phyloP scores from a whole-genome alignment of 2,113 vertebrate genomes.

The Eurystomus gularis region DNA sequence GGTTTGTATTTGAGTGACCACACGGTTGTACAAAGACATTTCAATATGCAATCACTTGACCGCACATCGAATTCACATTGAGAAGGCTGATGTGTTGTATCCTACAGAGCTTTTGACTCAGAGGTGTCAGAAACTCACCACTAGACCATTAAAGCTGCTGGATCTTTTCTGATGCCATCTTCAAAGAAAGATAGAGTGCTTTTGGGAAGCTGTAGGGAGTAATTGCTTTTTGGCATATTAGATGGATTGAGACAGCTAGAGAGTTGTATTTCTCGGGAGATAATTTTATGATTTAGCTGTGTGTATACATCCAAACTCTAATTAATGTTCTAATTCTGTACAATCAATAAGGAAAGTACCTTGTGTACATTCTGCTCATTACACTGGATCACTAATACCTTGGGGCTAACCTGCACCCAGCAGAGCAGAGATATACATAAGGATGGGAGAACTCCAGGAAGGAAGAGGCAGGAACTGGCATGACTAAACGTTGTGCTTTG shows the following conservation, averaged over 20 bases:
- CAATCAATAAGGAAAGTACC: background rate
- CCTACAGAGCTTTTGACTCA: background rate
- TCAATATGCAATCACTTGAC: background rate
- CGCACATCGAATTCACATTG: background rate
- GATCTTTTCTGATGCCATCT: slow-evolving; percentile 8
- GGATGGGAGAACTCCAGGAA: background rate
- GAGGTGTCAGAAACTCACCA: background rate
- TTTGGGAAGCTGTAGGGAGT: slow-evolving; percentile 13
- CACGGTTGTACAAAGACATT: background rate
- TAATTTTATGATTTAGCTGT: background rate
- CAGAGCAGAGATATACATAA: background rate
- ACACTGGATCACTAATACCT: background rate
- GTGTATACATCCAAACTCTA: background rate
- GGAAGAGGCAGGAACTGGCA: background rate
- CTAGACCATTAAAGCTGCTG: slow-evolving; percentile 19
- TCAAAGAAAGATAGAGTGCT: slow-evolving; percentile 35
- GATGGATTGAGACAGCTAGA: background rate
- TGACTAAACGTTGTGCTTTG: background rate
- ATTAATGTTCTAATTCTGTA: background rate
- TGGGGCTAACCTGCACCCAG: background rate
- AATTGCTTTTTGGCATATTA: slow-evolving; percentile 16
- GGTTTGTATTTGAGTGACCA: slow-evolving; percentile 19
- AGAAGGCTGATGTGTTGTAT: background rate
- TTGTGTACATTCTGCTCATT: background rate
- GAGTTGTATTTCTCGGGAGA: background rate